Evolutionary conservation across 2,888 invertebrate species (phyloP), one percentile per base, ranked within the genome.

Genomic region (Noctua janthe): DNA sequence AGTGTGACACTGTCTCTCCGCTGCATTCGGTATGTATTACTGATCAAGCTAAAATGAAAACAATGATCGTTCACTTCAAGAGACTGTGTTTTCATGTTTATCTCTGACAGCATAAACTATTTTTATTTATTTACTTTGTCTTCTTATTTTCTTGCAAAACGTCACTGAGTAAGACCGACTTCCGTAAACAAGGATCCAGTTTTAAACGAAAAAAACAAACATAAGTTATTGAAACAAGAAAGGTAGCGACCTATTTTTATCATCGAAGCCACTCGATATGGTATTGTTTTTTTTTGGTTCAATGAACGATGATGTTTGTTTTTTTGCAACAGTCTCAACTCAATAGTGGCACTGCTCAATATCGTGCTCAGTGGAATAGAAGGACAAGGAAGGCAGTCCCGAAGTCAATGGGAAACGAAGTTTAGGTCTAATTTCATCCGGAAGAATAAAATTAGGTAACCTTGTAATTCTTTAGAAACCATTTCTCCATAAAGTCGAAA

Each of bases 101-200:
- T 69, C 8, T 69, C 17, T n/a, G 43, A n/a, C 47, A 47, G 29
- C 49, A 23, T 62, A 49, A 39, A 49, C 54, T 64, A 78, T 83
- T 64, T 77, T 77, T 70, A 77, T 74, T 67, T 49, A 75, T 81
- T 76, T 35, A 64, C 54, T 56, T 73, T 70, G 17, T 78, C 3
- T 77, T 69, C 47, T 74, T 88, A 72, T 77, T 88, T 76, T 76
- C 71, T 76, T 66, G n/a, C n/a, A 71, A 62, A 67, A 80, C 76
- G 80, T 80, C 73, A 83, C 73, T 39, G 62, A n/a, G n/a, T 15
- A 62, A 54, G 56, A 51, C 23, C 47, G 39, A 76, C 74, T 87
- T 87, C 87, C 87, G 87, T 88, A 87, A 87, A 88, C 89, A 87
- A 74, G n/a, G 39, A 76, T 78, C 83, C 74, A 81, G 83, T 84